phyloP scores from a whole-genome alignment of 1,140 invertebrate species.

The Drosophila setifemur region DNA sequence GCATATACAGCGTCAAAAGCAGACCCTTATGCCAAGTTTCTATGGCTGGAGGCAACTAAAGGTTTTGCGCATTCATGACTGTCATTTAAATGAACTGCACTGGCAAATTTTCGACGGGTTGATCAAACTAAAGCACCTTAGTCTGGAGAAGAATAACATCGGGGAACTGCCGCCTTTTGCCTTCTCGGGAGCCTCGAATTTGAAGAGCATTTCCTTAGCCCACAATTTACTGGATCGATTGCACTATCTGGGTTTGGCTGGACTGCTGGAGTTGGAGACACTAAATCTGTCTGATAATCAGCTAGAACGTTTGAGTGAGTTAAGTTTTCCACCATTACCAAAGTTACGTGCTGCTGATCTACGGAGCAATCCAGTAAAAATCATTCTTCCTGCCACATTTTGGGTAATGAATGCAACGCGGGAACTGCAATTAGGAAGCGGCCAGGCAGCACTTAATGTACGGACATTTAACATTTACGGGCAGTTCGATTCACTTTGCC shows the following conservation, averaged over 20 bases:
- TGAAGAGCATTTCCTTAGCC: conserved; percentile 86
- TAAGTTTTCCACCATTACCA: conserved; percentile 88
- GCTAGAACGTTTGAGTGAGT: conserved; percentile 87
- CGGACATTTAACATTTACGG: conserved; percentile 83
- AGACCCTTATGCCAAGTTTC: conserved; percentile 83
- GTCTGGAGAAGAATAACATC: conserved; percentile 86
- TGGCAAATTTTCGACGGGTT: conserved; percentile 89
- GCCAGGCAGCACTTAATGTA: conserved; percentile 83
- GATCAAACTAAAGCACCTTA: conserved; percentile 84
- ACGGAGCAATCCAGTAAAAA: conserved; percentile 86
- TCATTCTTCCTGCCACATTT: conserved; percentile 88
- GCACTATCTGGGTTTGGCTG: conserved; percentile 87
- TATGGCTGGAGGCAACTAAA: conserved; percentile 84
- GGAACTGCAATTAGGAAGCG: conserved; percentile 85
- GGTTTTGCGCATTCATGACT: conserved; percentile 85
- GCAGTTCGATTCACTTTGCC: conserved; percentile 85
- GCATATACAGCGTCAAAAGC: conserved; percentile 84
- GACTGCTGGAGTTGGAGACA: conserved; percentile 86
- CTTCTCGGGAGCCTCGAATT: conserved; percentile 87
- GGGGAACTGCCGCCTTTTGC: conserved; percentile 87
- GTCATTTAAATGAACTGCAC: conserved; percentile 85
- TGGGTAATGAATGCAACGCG: conserved; percentile 88
- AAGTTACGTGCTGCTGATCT: conserved; percentile 85
- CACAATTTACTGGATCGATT: conserved; percentile 86
- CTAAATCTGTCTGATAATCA: conserved; percentile 87